Evolutionary conservation across 2,888 invertebrate species (phyloP).

Genomic region (Miltochrista miniata): DNA sequence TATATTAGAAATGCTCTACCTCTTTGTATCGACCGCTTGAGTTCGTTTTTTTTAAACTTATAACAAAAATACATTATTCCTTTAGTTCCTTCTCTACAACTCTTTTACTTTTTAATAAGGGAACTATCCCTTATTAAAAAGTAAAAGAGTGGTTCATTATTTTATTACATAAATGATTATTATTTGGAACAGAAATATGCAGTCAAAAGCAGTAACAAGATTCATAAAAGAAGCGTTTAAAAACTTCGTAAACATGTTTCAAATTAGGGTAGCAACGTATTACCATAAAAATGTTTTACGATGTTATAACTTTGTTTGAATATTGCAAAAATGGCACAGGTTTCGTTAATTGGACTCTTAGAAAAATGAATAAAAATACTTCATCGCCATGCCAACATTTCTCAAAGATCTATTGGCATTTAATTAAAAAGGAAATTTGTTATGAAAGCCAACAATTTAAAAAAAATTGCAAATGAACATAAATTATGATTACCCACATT

Average conservation of each 20-base stretch:
- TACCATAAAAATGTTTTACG: conserved; percentile 5
- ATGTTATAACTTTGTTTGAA: conserved; percentile 4
- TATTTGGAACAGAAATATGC: too few species aligned
- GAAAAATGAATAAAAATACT: conserved; percentile 13
- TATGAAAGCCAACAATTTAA: conserved; percentile 10
- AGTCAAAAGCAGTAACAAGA: background rate
- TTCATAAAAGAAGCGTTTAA: background rate
- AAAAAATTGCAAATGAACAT: conserved; percentile 14
- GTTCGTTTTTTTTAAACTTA: too few species aligned
- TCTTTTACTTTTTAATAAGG: too few species aligned
- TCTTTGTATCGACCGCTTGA: too few species aligned
- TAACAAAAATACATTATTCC: too few species aligned
- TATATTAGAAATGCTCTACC: too few species aligned
- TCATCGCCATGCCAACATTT: too few species aligned
- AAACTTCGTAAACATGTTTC: conserved; percentile 1
- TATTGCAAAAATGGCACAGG: conserved; percentile 4
- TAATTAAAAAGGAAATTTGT: conserved; percentile 20
- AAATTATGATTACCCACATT: conserved; percentile 61
- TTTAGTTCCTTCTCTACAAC: too few species aligned
- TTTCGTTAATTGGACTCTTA: conserved; percentile 1
- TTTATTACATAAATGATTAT: too few species aligned
- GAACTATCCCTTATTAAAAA: too few species aligned
- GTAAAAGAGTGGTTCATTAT: too few species aligned
- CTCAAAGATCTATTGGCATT: conserved; percentile 17
- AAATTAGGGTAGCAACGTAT: background rate